Conservation (phyloP, 64 coral and sea anemone genomes). For the Actinia equina region DNA sequence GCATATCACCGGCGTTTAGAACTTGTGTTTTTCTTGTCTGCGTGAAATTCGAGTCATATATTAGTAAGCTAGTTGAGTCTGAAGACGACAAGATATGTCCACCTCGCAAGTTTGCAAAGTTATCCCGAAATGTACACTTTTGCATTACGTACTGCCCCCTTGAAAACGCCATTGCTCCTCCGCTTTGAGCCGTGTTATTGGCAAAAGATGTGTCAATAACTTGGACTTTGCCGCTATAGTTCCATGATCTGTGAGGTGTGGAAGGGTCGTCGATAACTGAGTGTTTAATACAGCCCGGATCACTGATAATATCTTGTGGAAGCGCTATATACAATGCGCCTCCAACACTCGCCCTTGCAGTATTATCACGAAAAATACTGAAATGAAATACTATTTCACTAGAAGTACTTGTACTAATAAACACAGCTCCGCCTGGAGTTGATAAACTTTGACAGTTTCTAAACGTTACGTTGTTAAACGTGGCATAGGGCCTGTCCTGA, state of each 20-base stretch:
- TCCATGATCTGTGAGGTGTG: conserved; percentile 24
- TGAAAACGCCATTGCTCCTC: conserved; percentile 23
- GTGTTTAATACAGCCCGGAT: not conserved
- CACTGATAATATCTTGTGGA: not conserved
- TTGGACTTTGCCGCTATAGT: conserved; percentile 9
- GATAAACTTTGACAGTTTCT: not conserved
- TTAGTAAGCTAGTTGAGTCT: conserved; percentile 25
- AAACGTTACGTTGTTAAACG: not conserved
- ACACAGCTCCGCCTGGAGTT: not conserved
- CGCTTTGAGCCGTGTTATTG: conserved; percentile 33
- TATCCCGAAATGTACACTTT: conserved; percentile 56
- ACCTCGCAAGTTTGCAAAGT: conserved; percentile 54
- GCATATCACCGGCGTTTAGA: not conserved
- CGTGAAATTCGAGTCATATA: conserved; percentile 23
- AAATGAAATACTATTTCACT: not conserved
- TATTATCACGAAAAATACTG: not conserved
- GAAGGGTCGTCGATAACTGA: not conserved
- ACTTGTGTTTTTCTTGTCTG: conserved; percentile 12
- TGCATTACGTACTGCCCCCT: conserved; percentile 29
- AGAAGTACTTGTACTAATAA: not conserved
- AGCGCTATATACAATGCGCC: not conserved
- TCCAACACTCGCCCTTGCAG: not conserved
- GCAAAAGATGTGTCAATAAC: conserved; percentile 9
- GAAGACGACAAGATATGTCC: not conserved
- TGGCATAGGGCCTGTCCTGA: not conserved